These are phyloP conservation scores for Cinclus mexicanus DNA, from an alignment of 2,113 vertebrate genomes.

Conservation along the genomic window DNA sequence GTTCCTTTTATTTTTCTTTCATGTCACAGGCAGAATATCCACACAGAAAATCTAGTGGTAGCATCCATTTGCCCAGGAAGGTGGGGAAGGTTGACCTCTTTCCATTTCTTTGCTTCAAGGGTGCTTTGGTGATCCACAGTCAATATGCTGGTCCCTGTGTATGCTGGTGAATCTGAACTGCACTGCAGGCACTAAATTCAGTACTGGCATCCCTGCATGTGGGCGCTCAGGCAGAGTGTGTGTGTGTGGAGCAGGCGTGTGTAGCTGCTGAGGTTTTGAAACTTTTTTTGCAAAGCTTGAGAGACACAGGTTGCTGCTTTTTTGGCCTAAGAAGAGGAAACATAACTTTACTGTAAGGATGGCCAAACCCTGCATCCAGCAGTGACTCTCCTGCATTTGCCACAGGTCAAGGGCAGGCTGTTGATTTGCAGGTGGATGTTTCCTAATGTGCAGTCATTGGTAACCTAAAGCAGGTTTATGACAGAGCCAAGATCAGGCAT, in stretches of 20 bases:
- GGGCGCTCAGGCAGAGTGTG: accelerated
- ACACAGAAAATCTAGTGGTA: neutral
- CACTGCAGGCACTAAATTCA: neutral
- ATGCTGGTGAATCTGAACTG: neutral
- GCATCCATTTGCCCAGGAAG: neutral
- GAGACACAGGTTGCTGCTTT: neutral
- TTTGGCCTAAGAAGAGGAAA: neutral
- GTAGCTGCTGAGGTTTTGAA: neutral
- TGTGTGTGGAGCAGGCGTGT: accelerated
- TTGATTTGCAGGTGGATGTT: constrained; percentile 79
- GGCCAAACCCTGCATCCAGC: neutral
- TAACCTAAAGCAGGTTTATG: constrained; percentile 72
- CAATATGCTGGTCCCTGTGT: neutral
- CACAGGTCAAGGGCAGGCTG: constrained; percentile 77
- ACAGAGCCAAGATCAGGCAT: constrained; percentile 78
- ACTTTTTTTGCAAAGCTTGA: neutral
- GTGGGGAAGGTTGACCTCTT: neutral
- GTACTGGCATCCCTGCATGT: accelerated
- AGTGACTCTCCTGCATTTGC: neutral
- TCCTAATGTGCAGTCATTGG: constrained; percentile 64
- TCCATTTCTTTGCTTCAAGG: neutral
- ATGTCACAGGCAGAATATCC: neutral
- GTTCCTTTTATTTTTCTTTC: neutral
- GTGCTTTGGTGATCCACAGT: neutral
- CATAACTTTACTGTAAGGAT: neutral